Conservation (phyloP, 2,888 invertebrate species). For the Trachelus iudaicus region DNA sequence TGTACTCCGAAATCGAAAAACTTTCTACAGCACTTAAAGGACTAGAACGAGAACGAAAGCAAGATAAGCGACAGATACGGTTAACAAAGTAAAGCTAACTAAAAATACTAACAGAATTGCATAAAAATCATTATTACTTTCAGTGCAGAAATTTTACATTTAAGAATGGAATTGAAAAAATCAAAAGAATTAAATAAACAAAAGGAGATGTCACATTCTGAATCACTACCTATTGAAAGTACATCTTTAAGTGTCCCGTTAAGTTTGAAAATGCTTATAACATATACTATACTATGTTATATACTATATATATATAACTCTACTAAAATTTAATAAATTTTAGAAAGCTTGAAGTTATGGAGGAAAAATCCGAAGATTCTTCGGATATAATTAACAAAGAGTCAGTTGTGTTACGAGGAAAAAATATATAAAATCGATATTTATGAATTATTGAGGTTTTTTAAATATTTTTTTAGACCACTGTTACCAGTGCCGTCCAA, state of each 20-base stretch:
- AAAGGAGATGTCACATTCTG: neutral
- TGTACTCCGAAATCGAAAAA: neutral
- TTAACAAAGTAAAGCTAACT: constrained; percentile 20
- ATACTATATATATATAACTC: neutral
- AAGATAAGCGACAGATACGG: constrained; percentile 12
- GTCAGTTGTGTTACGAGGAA: neutral
- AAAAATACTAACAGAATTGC: neutral
- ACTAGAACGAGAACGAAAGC: constrained; percentile 10
- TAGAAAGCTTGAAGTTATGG: neutral
- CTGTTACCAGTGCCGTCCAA: neutral
- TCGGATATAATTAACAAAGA: neutral
- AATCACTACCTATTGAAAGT: neutral
- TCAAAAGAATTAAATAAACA: constrained; percentile 14
- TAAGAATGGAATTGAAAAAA: constrained; percentile 22
- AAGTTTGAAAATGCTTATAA: neutral
- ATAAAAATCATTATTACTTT: neutral
- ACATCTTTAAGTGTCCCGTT: neutral
- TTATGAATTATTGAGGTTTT: neutral
- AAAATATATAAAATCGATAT: neutral
- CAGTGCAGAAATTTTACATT: constrained; percentile 24
- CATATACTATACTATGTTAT: no score
- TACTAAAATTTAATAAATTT: neutral
- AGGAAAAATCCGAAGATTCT: neutral
- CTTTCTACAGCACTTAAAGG: constrained; percentile 2
- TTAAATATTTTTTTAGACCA: neutral